These are phyloP conservation scores for Eubucco bourcierii DNA, from an alignment of 2,113 vertebrate species.

Conservation along the genomic window DNA sequence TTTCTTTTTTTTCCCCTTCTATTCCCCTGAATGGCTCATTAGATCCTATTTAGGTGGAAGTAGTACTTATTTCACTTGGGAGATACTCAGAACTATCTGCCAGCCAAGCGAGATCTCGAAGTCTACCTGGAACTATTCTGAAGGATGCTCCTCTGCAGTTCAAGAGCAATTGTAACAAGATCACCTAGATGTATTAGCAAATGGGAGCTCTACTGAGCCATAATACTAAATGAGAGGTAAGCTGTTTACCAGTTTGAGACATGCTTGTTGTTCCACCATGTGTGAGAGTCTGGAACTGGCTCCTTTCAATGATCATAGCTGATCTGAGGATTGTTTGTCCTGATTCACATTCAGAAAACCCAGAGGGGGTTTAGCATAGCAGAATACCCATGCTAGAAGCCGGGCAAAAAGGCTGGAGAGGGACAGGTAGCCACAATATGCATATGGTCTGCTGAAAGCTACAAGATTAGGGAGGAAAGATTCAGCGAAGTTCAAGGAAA, in stretches of 20 bases:
- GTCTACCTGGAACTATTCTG: slow-evolving; percentile 6
- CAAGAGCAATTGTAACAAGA: slow-evolving; percentile 12
- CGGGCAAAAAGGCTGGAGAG: not conserved
- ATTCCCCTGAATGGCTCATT: slow-evolving; percentile 8
- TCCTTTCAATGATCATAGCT: not conserved
- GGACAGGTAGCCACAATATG: not conserved
- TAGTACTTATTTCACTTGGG: slow-evolving; percentile 4
- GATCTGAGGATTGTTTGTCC: not conserved
- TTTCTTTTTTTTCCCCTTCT: not conserved
- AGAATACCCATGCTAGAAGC: not conserved
- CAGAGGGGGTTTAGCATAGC: not conserved
- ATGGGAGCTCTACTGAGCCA: not conserved
- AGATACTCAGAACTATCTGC: not conserved
- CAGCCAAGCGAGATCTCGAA: not conserved
- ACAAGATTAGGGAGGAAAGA: not conserved
- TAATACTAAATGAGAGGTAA: slow-evolving; percentile 23
- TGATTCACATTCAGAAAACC: not conserved
- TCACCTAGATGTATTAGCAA: slow-evolving; percentile 9
- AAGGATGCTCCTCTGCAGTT: not conserved
- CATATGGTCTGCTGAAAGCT: not conserved
- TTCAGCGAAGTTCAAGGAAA: not conserved
- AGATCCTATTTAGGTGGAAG: slow-evolving; percentile 30
- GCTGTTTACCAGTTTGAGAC: not conserved
- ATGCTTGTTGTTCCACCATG: not conserved
- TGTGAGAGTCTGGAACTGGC: not conserved